These are phyloP conservation scores for Lamproptera curius DNA, from an alignment of 2,888 invertebrate species.

Conservation along the genomic window DNA sequence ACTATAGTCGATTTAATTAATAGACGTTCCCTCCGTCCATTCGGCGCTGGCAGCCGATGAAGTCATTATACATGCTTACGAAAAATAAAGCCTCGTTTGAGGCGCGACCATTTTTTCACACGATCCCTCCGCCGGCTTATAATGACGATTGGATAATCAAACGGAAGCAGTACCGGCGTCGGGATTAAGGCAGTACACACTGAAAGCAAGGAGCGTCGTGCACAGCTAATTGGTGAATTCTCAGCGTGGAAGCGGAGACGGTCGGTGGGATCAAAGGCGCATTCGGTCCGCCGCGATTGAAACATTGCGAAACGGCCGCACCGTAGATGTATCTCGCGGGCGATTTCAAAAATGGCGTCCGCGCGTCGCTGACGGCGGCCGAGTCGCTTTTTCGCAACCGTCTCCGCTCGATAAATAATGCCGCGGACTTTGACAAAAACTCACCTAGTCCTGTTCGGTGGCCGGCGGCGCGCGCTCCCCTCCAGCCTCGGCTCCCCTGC, in stretches of 20 bases:
- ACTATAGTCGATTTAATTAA: conserved; percentile 56
- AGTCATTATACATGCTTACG: conserved; percentile 59
- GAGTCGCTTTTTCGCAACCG: conserved; percentile 75
- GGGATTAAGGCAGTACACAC: too few relatives aligned
- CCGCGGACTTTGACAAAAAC: conserved; percentile 77
- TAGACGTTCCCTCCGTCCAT: conserved; percentile 46
- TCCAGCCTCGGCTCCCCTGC: conserved; percentile 24
- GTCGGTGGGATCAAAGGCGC: conserved; percentile 61
- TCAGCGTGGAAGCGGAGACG: conserved; percentile 43
- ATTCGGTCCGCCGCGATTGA: conserved; percentile 59
- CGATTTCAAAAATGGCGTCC: conserved; percentile 73
- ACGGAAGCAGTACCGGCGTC: background rate
- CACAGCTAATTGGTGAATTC: conserved; percentile 12
- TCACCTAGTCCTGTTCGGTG: conserved; percentile 75
- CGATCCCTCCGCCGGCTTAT: conserved; percentile 27
- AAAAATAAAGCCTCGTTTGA: conserved; percentile 42
- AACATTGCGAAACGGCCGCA: conserved; percentile 68
- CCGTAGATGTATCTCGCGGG: conserved; percentile 60
- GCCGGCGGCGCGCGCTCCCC: conserved; percentile 63
- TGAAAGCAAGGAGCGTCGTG: background rate
- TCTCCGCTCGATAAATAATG: conserved; percentile 78
- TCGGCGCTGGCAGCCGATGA: conserved; percentile 42
- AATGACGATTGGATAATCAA: conserved; percentile 2
- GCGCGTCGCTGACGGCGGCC: conserved; percentile 53
- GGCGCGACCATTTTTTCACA: conserved; percentile 27